Evolutionary conservation across 2,888 invertebrate species (phyloP).

Genomic region (Drosophila atroscutellata): DNA sequence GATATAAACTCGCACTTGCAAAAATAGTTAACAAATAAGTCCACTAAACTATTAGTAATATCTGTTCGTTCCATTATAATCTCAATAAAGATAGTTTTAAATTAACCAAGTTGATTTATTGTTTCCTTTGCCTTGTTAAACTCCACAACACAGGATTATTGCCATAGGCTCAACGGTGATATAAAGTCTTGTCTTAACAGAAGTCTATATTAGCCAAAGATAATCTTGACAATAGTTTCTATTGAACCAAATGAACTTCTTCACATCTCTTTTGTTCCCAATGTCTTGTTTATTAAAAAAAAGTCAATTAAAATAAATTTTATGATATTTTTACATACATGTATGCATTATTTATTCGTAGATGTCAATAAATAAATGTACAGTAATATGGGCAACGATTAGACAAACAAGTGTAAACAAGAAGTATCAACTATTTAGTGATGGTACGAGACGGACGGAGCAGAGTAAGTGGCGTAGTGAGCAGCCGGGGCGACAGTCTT

Average conservation of each 20-base stretch:
- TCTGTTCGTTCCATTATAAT: not conserved
- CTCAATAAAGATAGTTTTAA: not conserved
- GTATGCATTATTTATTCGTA: slow-evolving; percentile 75
- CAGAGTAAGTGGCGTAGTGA: slow-evolving; percentile 48
- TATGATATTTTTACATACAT: slow-evolving; percentile 41
- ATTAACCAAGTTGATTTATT: not conserved
- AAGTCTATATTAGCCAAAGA: not conserved
- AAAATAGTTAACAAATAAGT: not conserved
- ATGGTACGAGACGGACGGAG: slow-evolving; percentile 67
- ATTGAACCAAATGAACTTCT: not conserved
- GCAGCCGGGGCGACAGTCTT: slow-evolving; percentile 47
- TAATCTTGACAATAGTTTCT: not conserved
- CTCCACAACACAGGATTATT: not conserved
- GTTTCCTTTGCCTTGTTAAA: not conserved
- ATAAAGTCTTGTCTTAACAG: not conserved
- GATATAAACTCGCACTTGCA: not conserved
- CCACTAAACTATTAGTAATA: not conserved
- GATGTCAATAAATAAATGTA: slow-evolving; percentile 77
- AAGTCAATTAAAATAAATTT: slow-evolving; percentile 1
- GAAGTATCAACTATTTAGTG: slow-evolving; percentile 55
- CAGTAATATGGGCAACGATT: slow-evolving; percentile 68
- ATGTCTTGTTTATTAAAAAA: not conserved
- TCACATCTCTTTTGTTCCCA: not conserved
- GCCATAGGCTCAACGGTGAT: not conserved
- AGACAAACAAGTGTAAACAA: slow-evolving; percentile 35